Evolutionary conservation across 1,140 invertebrate species (phyloP).

Genomic region (Scaptodrosophila lebanonensis): DNA sequence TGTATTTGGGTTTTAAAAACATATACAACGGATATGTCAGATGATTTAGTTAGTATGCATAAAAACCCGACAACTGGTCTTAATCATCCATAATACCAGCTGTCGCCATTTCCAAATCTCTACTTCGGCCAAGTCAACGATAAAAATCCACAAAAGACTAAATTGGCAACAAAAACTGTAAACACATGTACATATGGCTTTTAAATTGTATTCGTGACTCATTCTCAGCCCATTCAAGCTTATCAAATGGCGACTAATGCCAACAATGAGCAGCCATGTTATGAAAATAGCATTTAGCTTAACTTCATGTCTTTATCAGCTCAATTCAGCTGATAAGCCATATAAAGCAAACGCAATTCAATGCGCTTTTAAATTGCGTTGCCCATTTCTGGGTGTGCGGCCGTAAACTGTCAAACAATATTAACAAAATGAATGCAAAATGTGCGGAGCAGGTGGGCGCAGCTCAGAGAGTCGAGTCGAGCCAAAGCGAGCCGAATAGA

Average conservation of each 20-base stretch:
- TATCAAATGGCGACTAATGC: conserved; percentile 50
- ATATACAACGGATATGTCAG: too few relatives aligned
- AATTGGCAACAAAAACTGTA: too few relatives aligned
- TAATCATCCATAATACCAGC: too few relatives aligned
- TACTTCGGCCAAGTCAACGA: too few relatives aligned
- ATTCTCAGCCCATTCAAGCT: conserved; percentile 32
- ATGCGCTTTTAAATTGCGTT: conserved; percentile 63
- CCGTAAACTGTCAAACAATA: conserved; percentile 24
- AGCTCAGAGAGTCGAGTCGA: conserved; percentile 26
- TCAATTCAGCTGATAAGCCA: conserved; percentile 50
- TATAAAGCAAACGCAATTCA: conserved; percentile 51
- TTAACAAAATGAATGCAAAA: conserved; percentile 26
- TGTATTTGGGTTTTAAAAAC: too few relatives aligned
- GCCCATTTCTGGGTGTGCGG: conserved; percentile 67
- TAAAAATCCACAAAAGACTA: too few relatives aligned
- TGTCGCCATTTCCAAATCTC: too few relatives aligned
- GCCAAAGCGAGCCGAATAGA: not conserved
- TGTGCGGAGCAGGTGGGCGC: conserved; percentile 56
- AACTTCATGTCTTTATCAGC: conserved; percentile 26
- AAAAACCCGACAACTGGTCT: too few relatives aligned
- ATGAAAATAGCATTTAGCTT: conserved; percentile 37
- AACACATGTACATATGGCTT: too few relatives aligned
- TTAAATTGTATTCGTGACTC: conserved; percentile 35
- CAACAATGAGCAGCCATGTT: conserved; percentile 37
- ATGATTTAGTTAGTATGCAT: too few relatives aligned